These are phyloP conservation scores for Clytia hemisphaerica DNA, from an alignment of 30 jellyfish, hydroid and myxozoan genomes.

Conservation along the genomic window DNA sequence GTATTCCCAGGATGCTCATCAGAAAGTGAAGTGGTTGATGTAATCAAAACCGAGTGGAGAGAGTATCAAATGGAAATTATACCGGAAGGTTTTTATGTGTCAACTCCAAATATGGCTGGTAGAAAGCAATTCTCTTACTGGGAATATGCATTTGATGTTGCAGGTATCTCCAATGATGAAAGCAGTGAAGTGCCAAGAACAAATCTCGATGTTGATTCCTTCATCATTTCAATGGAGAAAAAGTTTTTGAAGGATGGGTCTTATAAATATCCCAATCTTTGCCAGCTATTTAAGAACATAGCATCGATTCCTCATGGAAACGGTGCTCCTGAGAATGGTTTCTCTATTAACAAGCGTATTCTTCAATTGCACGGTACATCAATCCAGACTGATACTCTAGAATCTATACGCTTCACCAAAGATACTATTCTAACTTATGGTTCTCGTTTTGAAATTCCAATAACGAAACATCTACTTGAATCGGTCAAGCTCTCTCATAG, in stretches of 20 bases:
- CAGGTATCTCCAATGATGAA: background rate
- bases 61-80: background rate
- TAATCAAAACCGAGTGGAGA: background rate
- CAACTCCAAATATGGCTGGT: background rate
- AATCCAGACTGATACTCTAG: background rate
- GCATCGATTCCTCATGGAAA: constrained; percentile 17
- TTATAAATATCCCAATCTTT: background rate
- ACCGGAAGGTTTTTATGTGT: background rate
- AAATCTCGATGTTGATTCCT: background rate
- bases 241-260: background rate
- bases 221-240: constrained; percentile 9
- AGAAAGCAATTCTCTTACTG: constrained; percentile 2
- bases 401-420: constrained; percentile 3
- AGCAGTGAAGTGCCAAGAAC: background rate
- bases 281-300: background rate
- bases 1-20: background rate
- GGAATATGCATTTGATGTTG: constrained; percentile 9
- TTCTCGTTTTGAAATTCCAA: constrained; percentile 3
- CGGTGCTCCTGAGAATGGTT: constrained; percentile 12
- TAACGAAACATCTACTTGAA: background rate
- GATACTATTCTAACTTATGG: background rate
- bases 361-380: constrained; percentile 5
- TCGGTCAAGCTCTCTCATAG: background rate
- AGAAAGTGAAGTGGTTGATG: background rate
- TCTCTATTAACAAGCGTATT: constrained; percentile 9